Evolutionary conservation across 2,888 invertebrate genomes (phyloP).

Genomic region (Piscicola geometra): DNA sequence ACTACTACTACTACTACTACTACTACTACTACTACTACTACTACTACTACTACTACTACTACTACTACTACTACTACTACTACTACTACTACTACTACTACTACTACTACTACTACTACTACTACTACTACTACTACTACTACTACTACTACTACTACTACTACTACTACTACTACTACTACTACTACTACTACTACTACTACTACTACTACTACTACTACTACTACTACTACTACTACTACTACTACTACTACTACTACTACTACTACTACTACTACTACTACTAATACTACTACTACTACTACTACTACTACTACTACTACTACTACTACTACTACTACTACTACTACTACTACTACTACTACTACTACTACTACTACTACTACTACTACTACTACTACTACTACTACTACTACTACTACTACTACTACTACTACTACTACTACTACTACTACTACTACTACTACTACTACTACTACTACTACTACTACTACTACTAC

Average conservation of each 20-base stretch:
- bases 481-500: conserved; percentile 24
- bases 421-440: conserved; percentile 29
- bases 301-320: conserved; percentile 1
- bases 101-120: conserved; percentile 3
- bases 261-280: too few relatives aligned
- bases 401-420: conserved; percentile 22
- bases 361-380: conserved; percentile 6
- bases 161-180: conserved; percentile 14
- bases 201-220: neutral
- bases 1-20: neutral
- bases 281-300: neutral
- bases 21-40: neutral
- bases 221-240: too few relatives aligned
- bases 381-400: conserved; percentile 21
- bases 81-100: neutral
- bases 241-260: too few relatives aligned
- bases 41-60: neutral
- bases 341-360: too few relatives aligned
- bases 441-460: conserved; percentile 28
- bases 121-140: conserved; percentile 17
- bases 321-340: neutral
- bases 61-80: neutral
- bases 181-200: conserved; percentile 2
- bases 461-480: conserved; percentile 20
- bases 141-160: conserved; percentile 20